These are phyloP conservation scores for Acanthochromis polyacanthus DNA, from an alignment of 2,113 vertebrate genomes.

Conservation along the genomic window DNA sequence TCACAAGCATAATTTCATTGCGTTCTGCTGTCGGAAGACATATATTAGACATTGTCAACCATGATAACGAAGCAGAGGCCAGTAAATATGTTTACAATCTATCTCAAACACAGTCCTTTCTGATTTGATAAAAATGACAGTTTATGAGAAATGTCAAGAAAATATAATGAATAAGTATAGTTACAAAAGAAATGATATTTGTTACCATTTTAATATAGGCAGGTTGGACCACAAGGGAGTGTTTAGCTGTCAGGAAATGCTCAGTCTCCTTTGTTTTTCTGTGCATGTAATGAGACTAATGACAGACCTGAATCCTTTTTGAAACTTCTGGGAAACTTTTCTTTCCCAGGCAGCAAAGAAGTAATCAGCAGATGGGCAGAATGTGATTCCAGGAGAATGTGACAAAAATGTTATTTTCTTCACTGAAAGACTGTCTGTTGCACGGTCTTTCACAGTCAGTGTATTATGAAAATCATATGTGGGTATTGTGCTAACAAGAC, in stretches of 20 bases:
- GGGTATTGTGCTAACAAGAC: too few relatives aligned
- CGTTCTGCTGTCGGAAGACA: background rate
- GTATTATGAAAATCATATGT: too few relatives aligned
- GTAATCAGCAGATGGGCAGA: background rate
- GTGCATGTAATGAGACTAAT: constrained; percentile 7
- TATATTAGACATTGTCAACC: constrained; percentile 5
- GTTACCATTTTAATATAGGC: background rate
- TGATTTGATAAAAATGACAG: background rate
- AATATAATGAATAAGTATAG: too few relatives aligned
- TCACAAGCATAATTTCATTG: constrained; percentile 38
- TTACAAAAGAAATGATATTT: too few relatives aligned
- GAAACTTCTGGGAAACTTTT: background rate
- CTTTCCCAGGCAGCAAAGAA: background rate
- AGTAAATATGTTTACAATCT: background rate
- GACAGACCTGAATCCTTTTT: constrained; percentile 9
- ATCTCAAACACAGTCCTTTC: too few relatives aligned
- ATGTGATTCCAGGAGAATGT: background rate
- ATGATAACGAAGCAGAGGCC: background rate
- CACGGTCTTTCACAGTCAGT: background rate
- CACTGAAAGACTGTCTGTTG: background rate
- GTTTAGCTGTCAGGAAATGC: background rate
- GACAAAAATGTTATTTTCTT: background rate
- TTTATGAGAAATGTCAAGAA: too few relatives aligned
- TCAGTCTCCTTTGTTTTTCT: accelerated
- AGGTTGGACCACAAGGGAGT: background rate